Evolutionary conservation across 2,113 vertebrate genomes (phyloP).

Genomic region (Alligator sinensis): DNA sequence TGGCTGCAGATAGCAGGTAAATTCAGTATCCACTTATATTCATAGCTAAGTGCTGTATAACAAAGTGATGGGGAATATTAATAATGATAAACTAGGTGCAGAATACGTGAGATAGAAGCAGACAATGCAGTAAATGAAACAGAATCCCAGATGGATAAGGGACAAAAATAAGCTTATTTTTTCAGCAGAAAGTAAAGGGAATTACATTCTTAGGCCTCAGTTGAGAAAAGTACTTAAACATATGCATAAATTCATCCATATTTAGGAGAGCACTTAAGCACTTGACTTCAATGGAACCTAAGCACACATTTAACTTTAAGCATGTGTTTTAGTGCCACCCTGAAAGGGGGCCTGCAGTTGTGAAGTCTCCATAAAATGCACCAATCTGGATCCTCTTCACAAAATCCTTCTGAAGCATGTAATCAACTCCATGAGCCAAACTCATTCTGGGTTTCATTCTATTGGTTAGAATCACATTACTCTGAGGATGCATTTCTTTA

Average conservation of each 20-base stretch:
- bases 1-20: not conserved
- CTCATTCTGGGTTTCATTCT: not conserved
- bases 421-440: not conserved
- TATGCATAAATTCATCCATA: not conserved
- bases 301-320: not conserved
- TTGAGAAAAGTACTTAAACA: not conserved
- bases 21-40: not conserved
- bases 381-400: not conserved
- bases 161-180: not conserved
- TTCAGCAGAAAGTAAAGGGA: not conserved
- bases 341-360: not conserved
- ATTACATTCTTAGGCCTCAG: rapidly evolving
- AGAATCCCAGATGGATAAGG: not conserved
- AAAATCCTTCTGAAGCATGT: not conserved
- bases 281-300: not conserved
- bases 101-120: not conserved
- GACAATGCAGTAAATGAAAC: not conserved
- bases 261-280: not conserved
- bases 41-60: not conserved
- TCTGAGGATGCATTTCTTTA: not conserved
- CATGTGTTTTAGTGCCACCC: not conserved
- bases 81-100: not conserved
- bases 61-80: not conserved
- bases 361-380: not conserved
- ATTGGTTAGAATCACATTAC: not conserved